Conservation (phyloP, 2,113 vertebrate species). For the Mustelus asterias region DNA sequence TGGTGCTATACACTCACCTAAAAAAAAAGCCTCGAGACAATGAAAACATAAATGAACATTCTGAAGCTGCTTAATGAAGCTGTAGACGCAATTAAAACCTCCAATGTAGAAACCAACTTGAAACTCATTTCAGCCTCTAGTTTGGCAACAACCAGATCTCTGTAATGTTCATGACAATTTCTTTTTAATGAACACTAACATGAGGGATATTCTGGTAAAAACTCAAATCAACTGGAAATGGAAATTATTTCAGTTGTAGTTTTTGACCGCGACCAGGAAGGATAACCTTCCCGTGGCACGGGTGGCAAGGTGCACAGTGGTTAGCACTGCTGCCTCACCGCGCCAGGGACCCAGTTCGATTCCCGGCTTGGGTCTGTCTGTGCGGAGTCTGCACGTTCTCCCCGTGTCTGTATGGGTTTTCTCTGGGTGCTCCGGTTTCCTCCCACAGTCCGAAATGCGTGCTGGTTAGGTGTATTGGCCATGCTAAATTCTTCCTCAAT, state of each 20-base stretch:
- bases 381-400: no score
- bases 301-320: no score
- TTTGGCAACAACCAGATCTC: background rate
- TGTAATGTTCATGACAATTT: background rate
- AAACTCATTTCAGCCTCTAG: background rate
- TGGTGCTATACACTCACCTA: background rate
- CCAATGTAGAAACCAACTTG: background rate
- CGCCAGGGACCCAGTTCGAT: no score
- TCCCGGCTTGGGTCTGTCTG: no score
- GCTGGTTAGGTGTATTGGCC: no score
- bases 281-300: background rate
- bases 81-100: background rate
- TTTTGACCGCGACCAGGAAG: background rate
- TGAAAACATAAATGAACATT: slow-evolving; percentile 3
- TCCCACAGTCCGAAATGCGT: no score
- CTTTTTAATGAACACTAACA: background rate
- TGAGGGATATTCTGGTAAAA: background rate
- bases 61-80: background rate
- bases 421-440: no score
- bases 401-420: no score
- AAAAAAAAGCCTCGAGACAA: background rate
- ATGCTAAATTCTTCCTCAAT: no score
- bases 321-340: no score
- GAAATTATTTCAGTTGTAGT: background rate
- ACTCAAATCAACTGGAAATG: background rate